phyloP scores from a whole-genome alignment of 30 jellyfish, hydroid and myxozoan genomes.

The Turritopsis dohrnii region DNA sequence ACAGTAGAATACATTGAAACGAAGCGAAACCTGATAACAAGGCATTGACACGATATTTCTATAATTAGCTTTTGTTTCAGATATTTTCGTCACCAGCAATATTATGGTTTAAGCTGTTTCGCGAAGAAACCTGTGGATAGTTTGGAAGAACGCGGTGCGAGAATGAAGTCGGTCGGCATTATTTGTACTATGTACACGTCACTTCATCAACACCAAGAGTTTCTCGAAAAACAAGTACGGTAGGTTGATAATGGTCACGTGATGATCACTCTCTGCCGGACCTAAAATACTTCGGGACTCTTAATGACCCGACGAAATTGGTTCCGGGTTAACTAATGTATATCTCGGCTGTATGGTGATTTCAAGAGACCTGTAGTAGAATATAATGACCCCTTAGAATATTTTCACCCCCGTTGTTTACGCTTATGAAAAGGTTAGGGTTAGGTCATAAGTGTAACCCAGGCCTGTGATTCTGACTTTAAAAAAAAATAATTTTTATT shows the following conservation, averaged over 20 bases:
- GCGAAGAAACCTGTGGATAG: constrained; percentile 66
- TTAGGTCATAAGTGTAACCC: too few relatives aligned
- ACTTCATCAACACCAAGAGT: constrained; percentile 83
- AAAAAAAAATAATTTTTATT: too few relatives aligned
- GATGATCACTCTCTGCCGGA: not conserved
- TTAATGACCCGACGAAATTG: too few relatives aligned
- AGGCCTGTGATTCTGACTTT: too few relatives aligned
- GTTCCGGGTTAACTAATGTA: too few relatives aligned
- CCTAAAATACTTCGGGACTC: not conserved
- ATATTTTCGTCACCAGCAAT: constrained; percentile 80
- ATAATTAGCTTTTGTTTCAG: constrained; percentile 30
- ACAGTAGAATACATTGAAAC: too few relatives aligned
- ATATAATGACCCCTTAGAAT: too few relatives aligned
- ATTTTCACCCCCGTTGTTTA: too few relatives aligned
- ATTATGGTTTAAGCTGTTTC: constrained; percentile 84
- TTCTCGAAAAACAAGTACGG: constrained; percentile 87
- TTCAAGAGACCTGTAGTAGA: too few relatives aligned
- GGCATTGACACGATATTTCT: too few relatives aligned
- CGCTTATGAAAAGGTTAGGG: too few relatives aligned
- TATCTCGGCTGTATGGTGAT: too few relatives aligned
- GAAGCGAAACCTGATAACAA: not conserved
- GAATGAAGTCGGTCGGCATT: constrained; percentile 95
- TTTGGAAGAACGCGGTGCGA: constrained; percentile 91
- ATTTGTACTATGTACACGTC: constrained; percentile 85
- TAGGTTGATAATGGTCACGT: constrained; percentile 9